Evolutionary conservation across 2,797 vertebrate species (phyloP).

Genomic region (Periophthalmus magnuspinnatus): DNA sequence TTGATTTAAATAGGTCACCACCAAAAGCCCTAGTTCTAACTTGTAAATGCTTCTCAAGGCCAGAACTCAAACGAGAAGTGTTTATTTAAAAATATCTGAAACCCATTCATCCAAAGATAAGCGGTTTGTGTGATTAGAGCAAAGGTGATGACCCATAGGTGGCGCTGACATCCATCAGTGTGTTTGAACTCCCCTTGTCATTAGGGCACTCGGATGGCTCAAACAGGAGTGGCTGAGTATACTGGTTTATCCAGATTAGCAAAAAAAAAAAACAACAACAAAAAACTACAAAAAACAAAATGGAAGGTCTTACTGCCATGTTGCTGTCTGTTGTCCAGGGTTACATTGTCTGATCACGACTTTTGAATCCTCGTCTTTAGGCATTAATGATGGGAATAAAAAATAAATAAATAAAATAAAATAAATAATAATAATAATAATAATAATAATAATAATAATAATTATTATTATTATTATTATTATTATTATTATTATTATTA

Average conservation of each 20-base stretch:
- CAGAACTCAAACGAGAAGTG: not conserved
- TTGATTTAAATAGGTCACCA: conserved; percentile 5
- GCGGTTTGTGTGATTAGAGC: not conserved
- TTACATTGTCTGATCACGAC: no score
- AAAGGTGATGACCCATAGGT: conserved; percentile 3
- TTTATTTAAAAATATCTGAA: not conserved
- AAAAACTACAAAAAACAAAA: no score
- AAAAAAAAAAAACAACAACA: no score
- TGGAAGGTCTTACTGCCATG: no score
- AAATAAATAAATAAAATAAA: no score
- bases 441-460: no score
- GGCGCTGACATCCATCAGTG: conserved; percentile 27
- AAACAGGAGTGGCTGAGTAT: not conserved
- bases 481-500: no score
- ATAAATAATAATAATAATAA: no score
- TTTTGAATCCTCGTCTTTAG: no score
- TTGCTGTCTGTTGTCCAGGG: no score
- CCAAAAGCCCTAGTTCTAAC: conserved; percentile 1
- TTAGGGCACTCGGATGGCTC: not conserved
- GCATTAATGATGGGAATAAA: no score
- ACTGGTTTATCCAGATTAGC: not conserved
- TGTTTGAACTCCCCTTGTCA: conserved; percentile 29
- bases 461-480: no score
- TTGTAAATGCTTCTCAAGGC: conserved; percentile 9
- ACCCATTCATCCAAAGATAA: not conserved